Conservation (phyloP, 2,888 invertebrate species). For the Nomada ruficornis region DNA sequence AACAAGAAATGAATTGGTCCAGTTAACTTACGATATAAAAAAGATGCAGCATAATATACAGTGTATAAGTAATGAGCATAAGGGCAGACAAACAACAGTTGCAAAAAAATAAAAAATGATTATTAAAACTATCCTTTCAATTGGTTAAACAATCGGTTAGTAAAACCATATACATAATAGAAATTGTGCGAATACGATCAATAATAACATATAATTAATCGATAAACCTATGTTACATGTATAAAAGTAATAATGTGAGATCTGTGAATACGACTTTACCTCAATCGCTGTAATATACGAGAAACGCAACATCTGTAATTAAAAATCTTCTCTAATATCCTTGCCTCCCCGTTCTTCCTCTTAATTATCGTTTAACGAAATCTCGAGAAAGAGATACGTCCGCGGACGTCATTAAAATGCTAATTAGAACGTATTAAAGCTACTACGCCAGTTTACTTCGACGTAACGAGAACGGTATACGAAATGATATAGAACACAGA, state of each 20-base stretch:
- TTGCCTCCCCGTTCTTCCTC: slow-evolving; percentile 5
- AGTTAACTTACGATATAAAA: slow-evolving; percentile 16
- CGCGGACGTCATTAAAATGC: neutral
- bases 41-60: neutral
- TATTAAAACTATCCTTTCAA: slow-evolving; percentile 78
- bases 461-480: slow-evolving; percentile 41
- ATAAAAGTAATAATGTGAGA: slow-evolving; percentile 77
- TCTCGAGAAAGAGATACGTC: slow-evolving; percentile 23
- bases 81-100: slow-evolving; percentile 75
- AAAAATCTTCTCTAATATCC: slow-evolving; percentile 8
- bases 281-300: slow-evolving; percentile 67
- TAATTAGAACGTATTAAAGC: slow-evolving; percentile 57
- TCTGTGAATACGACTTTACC: slow-evolving; percentile 81
- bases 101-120: slow-evolving; percentile 76
- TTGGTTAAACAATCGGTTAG: slow-evolving; percentile 76
- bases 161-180: slow-evolving; percentile 72
- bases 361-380: slow-evolving; percentile 2
- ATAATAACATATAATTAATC: slow-evolving; percentile 71
- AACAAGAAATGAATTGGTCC: slow-evolving; percentile 4
- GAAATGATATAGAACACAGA: slow-evolving; percentile 35
- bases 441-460: slow-evolving; percentile 40
- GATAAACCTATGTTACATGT: slow-evolving; percentile 70
- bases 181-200: slow-evolving; percentile 75
- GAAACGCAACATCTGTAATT: slow-evolving; percentile 50
- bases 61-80: slow-evolving; percentile 42